phyloP scores from a whole-genome alignment of 2,888 invertebrate species.

The Trachelus troglodyta region DNA sequence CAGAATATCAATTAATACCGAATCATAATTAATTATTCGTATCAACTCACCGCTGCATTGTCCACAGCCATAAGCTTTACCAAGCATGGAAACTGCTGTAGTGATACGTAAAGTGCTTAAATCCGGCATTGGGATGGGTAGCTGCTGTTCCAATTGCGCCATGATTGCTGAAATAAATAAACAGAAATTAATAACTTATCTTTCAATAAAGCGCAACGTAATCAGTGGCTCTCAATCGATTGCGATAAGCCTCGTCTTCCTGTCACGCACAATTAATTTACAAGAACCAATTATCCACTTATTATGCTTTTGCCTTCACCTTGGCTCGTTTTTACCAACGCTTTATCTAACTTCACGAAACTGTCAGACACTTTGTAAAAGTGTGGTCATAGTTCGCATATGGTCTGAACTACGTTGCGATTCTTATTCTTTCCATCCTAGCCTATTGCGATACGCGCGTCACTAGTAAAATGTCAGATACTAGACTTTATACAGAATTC shows the following conservation, averaged over 20 bases:
- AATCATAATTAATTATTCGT: background rate
- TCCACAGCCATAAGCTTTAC: slow-evolving; percentile 70
- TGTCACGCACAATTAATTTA: background rate
- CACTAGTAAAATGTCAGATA: background rate
- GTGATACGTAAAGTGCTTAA: slow-evolving; percentile 68
- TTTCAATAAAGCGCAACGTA: slow-evolving; percentile 11
- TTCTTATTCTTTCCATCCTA: background rate
- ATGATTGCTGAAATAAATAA: slow-evolving; percentile 35
- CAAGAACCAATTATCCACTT: background rate
- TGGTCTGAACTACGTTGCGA: background rate
- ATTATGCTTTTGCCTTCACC: background rate
- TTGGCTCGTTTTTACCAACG: background rate
- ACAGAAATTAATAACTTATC: background rate
- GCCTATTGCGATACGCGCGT: background rate
- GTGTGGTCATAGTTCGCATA: background rate
- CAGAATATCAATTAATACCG: background rate
- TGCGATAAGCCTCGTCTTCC: background rate
- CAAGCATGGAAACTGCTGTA: slow-evolving; percentile 69
- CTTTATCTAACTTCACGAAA: background rate
- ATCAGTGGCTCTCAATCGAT: background rate
- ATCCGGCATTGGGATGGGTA: slow-evolving; percentile 68
- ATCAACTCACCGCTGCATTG: slow-evolving; percentile 64
- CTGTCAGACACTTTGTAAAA: background rate
- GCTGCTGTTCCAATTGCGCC: slow-evolving; percentile 62
- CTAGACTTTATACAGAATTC: background rate